A percentile compares a stretch with the other conserved stretches of the same genome.
These are phyloP conservation scores for Anser cygnoides DNA, from an alignment of 2,113 vertebrate species.

Conservation along the genomic window DNA sequence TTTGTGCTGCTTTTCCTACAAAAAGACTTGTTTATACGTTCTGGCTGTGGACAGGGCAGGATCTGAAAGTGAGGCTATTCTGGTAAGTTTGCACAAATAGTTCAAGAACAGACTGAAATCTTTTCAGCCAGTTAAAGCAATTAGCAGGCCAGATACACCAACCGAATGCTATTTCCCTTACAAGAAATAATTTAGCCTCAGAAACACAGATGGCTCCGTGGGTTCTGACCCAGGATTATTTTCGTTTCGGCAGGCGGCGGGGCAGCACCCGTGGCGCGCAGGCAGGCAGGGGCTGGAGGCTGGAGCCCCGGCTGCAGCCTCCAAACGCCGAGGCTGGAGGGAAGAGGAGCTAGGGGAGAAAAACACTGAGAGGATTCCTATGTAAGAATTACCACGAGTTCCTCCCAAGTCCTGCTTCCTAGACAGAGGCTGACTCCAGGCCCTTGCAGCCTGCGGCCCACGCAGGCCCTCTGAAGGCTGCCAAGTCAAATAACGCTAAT, in stretches of 20 bases:
- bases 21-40: slow-evolving; percentile 65
- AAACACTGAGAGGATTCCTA: background rate
- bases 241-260: background rate
- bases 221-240: slow-evolving; percentile 44
- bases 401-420: slow-evolving; percentile 53
- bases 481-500: slow-evolving; percentile 82
- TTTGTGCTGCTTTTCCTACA: slow-evolving; percentile 60
- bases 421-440: slow-evolving; percentile 29
- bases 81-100: slow-evolving; percentile 35
- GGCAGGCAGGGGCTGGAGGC: background rate
- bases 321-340: background rate
- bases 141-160: slow-evolving; percentile 49
- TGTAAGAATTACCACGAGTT: slow-evolving; percentile 24
- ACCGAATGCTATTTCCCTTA: slow-evolving; percentile 57
- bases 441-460: slow-evolving; percentile 64
- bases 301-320: background rate
- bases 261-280: background rate
- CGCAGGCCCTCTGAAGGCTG: slow-evolving; percentile 70
- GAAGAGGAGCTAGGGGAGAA: background rate
- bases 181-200: slow-evolving; percentile 59
- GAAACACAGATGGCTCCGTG: slow-evolving; percentile 56
- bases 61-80: slow-evolving; percentile 59
- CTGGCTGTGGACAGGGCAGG: slow-evolving; percentile 30
- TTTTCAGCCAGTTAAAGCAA: slow-evolving; percentile 64
- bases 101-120: slow-evolving; percentile 43